phyloP scores from a whole-genome alignment of 2,797 vertebrate species.

The Sandelia bainsii region DNA sequence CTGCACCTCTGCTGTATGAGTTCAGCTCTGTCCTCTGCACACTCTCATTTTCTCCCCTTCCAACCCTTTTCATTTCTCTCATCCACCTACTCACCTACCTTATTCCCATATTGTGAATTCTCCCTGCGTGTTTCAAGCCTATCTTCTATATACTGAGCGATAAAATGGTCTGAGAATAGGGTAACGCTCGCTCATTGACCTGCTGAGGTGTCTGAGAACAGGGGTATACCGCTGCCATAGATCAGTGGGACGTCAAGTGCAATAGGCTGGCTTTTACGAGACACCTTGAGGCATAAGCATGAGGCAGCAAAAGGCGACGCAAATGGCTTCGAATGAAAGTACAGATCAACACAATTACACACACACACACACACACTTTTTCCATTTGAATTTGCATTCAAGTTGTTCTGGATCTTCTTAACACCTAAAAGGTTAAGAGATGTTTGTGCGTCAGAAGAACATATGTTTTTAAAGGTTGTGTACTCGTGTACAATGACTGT shows the following conservation, averaged over 20 bases:
- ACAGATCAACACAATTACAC: neutral
- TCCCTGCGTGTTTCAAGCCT: constrained; percentile 31
- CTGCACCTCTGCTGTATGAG: constrained; percentile 19
- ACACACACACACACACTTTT: neutral
- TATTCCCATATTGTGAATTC: constrained; percentile 28
- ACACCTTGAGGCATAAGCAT: constrained; percentile 22
- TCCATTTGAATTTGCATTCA: neutral
- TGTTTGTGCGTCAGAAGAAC: constrained; percentile 31
- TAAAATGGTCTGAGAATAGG: constrained; percentile 25
- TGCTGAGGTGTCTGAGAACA: constrained; percentile 22
- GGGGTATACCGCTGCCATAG: neutral
- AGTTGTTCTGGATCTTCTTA: constrained; percentile 23
- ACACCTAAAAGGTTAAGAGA: constrained; percentile 38
- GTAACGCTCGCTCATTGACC: constrained; percentile 29
- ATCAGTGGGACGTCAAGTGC: constrained; percentile 25
- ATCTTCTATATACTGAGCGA: constrained; percentile 23
- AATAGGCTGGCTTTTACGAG: constrained; percentile 21
- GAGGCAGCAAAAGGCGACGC: constrained; percentile 44
- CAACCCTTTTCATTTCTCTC: constrained; percentile 44
- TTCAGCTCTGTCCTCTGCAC: constrained; percentile 48
- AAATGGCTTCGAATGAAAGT: neutral
- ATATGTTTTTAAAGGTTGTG: constrained; percentile 46
- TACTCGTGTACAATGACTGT: constrained; percentile 9
- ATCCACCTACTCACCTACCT: constrained; percentile 37
- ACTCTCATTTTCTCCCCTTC: constrained; percentile 54